Percentiles rank a stretch among this genome's conserved stretches.
Conservation (phyloP, 2,797 vertebrate species). For the Muscicapa striata region DNA sequence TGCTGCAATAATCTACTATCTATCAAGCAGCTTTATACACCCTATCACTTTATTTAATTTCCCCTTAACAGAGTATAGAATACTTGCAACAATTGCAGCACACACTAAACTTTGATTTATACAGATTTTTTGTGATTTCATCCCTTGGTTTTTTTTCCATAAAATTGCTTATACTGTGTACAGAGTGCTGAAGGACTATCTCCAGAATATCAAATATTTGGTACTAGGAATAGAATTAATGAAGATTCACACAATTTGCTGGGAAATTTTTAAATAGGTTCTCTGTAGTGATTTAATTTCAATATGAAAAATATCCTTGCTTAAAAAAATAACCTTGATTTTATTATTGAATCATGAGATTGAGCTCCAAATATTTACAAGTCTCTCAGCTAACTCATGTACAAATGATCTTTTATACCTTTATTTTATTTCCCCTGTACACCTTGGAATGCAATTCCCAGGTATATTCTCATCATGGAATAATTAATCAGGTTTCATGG, state of each 20-base stretch:
- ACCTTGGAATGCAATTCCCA: not conserved
- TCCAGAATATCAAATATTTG: not conserved
- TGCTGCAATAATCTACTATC: not conserved
- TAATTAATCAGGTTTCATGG: not conserved
- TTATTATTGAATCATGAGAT: conserved; percentile 15
- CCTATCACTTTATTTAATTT: not conserved
- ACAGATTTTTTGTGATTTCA: not conserved
- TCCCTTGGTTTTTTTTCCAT: not conserved
- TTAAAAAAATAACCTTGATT: conserved; percentile 3
- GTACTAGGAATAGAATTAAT: not conserved
- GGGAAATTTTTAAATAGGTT: not conserved
- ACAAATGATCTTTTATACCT: not conserved
- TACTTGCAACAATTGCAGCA: not conserved
- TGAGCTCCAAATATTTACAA: not conserved
- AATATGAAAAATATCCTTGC: not conserved
- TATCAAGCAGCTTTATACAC: not conserved
- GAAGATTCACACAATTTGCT: not conserved
- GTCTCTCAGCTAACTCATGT: not conserved
- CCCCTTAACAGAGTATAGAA: not conserved
- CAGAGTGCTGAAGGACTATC: not conserved
- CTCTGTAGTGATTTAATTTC: not conserved
- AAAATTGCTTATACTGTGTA: not conserved
- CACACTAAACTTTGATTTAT: not conserved
- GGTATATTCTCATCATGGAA: not conserved
- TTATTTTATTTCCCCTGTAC: not conserved